Base-by-base conservation (phyloP, 2,888 invertebrate genomes). In the Nomada fabriciana region DNA sequence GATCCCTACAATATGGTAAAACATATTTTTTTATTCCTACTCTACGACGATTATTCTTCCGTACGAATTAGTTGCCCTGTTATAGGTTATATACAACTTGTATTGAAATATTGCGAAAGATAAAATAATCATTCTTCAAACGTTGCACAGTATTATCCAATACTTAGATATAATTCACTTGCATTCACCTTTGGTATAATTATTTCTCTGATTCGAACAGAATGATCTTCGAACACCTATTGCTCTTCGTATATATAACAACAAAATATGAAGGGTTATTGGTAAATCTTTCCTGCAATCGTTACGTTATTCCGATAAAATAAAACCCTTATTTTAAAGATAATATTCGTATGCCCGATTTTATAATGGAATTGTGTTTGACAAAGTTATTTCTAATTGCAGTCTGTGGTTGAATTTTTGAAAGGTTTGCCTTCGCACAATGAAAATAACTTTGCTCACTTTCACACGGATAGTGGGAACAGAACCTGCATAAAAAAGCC, bases 361-460 rank as follows among this genome's bases (percentile, higher is more conserved):
- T 52, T n/a, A 10, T 23, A 15, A 52, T 60, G 50, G 4, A 29
- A 29, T 67, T 50, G 3, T 42, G 29, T 65, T 73, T 15, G 3
- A 57, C 10, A 1, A 11, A 23, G 2, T 57, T 25, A 23, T 25
- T n/a, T 78, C 52, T 86, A 82, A 92, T 95, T 95, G 78, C 94
- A 97, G 97, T 97, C 98, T 90, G 97, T 98, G 86, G 96, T 97
- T 88, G 98, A 98, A 93, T 98, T 98, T 94, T 94, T 99, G 85
- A 98, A 98, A 94, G 98, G 98, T 86, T 95, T 99, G 85, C 98
- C 98, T 82, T 97, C 97, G 23, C 97, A 97, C 93, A 97, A 99
- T 94, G 97, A 97, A 91, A 97, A 96, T 88, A 99, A 99, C 93
- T 99, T 99, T 93, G 97, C 98, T 52, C 96, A 97, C 92, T 98